Evolutionary conservation across 2,113 vertebrate genomes (phyloP).

Genomic region (Myrmophylax atrothorax): DNA sequence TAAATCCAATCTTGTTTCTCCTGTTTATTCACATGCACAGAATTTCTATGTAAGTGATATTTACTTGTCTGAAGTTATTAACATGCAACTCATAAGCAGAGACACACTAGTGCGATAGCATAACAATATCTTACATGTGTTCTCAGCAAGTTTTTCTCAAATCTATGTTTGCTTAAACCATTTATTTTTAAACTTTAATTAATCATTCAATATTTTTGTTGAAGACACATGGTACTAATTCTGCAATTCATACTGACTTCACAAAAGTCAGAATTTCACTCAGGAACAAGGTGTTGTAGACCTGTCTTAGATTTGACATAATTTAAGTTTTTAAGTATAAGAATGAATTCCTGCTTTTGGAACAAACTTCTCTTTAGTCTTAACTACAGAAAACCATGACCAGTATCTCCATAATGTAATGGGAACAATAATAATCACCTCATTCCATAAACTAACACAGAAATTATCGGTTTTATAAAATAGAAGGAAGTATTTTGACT

Average conservation of each 20-base stretch:
- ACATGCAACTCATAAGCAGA: background rate
- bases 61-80: background rate
- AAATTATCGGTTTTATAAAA: background rate
- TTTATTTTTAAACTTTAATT: background rate
- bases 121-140: background rate
- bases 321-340: background rate
- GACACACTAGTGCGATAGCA: background rate
- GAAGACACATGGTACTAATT: background rate
- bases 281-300: background rate
- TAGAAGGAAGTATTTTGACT: background rate
- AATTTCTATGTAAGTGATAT: background rate
- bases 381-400: background rate
- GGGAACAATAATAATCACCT: background rate
- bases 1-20: background rate
- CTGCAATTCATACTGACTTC: background rate
- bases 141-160: background rate
- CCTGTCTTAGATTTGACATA: background rate
- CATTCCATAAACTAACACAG: background rate
- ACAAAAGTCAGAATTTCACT: background rate
- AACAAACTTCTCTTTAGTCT: background rate
- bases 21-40: background rate
- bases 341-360: background rate
- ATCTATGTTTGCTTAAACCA: background rate
- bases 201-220: background rate
- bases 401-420: background rate